Evolutionary conservation across 2,113 vertebrate genomes (phyloP).

Genomic region (Dolichallabes microphthalmus): DNA sequence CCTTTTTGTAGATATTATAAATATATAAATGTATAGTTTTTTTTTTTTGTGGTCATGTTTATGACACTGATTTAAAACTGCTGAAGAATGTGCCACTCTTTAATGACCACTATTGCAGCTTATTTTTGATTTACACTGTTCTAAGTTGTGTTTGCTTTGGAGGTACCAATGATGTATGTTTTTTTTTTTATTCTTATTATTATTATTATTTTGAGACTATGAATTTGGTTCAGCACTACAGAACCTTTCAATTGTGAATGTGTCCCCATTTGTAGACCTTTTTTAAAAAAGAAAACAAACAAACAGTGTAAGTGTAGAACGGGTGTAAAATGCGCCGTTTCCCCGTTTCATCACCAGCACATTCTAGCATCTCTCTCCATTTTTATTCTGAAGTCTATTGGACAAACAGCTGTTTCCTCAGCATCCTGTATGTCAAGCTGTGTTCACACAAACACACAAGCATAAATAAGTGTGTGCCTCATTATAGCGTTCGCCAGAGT

Average conservation of each 20-base stretch:
- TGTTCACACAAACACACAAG: background rate
- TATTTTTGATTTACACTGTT: slow-evolving; percentile 18
- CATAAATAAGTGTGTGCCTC: background rate
- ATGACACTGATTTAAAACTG: slow-evolving; percentile 41
- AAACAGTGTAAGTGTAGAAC: background rate
- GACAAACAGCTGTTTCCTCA: background rate
- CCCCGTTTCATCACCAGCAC: background rate
- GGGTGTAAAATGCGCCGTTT: background rate
- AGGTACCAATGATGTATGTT: background rate
- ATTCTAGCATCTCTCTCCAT: background rate
- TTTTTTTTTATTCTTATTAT: background rate
- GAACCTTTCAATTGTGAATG: slow-evolving; percentile 2
- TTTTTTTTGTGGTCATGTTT: slow-evolving; percentile 43
- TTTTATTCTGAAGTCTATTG: background rate
- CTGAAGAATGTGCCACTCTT: slow-evolving; percentile 44
- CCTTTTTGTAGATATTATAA: slow-evolving; percentile 26
- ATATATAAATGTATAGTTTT: background rate
- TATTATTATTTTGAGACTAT: background rate
- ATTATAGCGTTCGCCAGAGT: background rate
- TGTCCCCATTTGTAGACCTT: background rate
- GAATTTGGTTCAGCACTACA: slow-evolving; percentile 34
- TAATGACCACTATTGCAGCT: slow-evolving; percentile 38
- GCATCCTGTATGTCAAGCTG: background rate
- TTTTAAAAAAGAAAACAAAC: background rate
- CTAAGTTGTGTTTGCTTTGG: background rate